These are phyloP conservation scores for Bos indicus DNA, from an alignment of 2,113 vertebrate genomes.

Conservation along the genomic window DNA sequence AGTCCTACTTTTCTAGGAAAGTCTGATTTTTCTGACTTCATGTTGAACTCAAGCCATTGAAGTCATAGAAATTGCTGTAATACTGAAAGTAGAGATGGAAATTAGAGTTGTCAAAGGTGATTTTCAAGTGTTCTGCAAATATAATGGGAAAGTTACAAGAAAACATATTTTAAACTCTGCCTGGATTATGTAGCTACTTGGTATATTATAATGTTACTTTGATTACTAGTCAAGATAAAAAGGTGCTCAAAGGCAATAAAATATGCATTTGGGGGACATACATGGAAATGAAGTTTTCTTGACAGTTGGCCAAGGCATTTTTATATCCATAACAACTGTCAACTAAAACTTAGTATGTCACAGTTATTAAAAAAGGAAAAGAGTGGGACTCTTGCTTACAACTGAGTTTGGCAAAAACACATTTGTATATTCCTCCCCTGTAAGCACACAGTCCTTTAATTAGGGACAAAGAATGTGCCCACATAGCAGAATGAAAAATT, in stretches of 20 bases:
- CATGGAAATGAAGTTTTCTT: not conserved
- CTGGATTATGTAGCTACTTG: not conserved
- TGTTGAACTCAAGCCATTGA: not conserved
- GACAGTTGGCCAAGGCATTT: not conserved
- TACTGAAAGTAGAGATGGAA: conserved; percentile 4
- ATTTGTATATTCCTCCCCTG: not conserved
- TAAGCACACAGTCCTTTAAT: not conserved
- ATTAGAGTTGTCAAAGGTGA: not conserved
- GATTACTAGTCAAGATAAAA: not conserved
- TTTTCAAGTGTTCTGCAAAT: not conserved
- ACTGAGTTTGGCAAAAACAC: not conserved
- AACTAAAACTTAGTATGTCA: not conserved
- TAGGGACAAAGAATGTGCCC: not conserved
- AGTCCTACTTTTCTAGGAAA: not conserved
- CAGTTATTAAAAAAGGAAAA: not conserved
- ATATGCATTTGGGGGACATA: not conserved
- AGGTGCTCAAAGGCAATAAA: not conserved
- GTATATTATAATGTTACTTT: not conserved
- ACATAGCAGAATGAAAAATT: not conserved
- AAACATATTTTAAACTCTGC: not conserved
- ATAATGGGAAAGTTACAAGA: not conserved
- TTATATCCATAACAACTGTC: not conserved
- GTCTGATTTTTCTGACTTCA: not conserved
- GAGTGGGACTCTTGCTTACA: not conserved
- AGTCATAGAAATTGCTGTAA: not conserved